Conservation (phyloP, 2,888 invertebrate genomes). For the Dynastes grantii region DNA sequence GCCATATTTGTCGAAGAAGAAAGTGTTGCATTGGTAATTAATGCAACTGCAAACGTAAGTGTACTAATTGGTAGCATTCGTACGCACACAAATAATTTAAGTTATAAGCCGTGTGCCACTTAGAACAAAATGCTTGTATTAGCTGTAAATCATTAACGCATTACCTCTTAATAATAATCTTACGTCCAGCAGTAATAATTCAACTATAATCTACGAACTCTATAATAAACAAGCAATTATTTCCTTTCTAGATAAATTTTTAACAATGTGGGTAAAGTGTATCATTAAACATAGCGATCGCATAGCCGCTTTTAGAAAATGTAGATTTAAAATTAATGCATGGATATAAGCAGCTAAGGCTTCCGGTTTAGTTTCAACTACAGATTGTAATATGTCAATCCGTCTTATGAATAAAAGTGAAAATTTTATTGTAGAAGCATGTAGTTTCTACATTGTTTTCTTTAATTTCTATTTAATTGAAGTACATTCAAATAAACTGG, state of each 20-base stretch:
- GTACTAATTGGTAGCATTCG: slow-evolving; percentile 31
- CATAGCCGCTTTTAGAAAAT: slow-evolving; percentile 19
- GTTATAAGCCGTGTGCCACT: slow-evolving; percentile 40
- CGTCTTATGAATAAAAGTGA: too few relatives aligned
- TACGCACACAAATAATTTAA: slow-evolving; percentile 14
- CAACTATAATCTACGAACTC: slow-evolving; percentile 36
- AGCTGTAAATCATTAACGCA: slow-evolving; percentile 51
- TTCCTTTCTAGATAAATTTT: slow-evolving; percentile 11
- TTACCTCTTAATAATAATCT: slow-evolving; percentile 46
- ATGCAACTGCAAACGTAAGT: slow-evolving; percentile 27
- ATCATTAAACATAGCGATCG: slow-evolving; percentile 18
- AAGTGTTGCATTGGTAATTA: background rate
- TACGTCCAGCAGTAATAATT: slow-evolving; percentile 44
- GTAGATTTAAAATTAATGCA: slow-evolving; percentile 21
- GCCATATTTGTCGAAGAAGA: too few relatives aligned
- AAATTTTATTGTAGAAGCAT: too few relatives aligned
- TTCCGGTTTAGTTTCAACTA: slow-evolving; percentile 2
- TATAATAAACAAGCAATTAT: slow-evolving; percentile 47
- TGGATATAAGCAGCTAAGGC: background rate
- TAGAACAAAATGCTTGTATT: slow-evolving; percentile 42
- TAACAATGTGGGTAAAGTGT: background rate
- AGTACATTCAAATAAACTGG: too few relatives aligned
- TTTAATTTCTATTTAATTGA: too few relatives aligned
- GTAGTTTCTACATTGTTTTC: too few relatives aligned
- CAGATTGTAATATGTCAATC: too few relatives aligned